Evolutionary conservation across 2,888 invertebrate genomes (phyloP).

Genomic region (Nomada hirtipes): DNA sequence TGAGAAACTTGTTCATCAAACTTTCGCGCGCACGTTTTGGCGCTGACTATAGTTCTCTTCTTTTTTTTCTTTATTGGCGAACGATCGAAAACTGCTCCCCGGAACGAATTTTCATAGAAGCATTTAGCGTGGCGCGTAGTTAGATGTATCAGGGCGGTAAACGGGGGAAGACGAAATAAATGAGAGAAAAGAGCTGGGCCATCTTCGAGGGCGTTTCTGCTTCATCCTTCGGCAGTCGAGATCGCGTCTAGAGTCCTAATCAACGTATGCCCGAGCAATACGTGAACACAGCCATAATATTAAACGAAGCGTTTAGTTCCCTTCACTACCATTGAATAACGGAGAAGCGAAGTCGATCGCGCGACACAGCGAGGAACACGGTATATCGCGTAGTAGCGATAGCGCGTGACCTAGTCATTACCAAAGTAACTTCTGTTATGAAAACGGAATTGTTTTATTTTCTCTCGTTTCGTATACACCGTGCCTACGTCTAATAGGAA

Average conservation of each 20-base stretch:
- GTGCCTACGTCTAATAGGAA: slow-evolving; percentile 43
- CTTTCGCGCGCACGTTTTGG: too few species aligned
- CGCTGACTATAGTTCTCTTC: too few species aligned
- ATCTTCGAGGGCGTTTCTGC: slow-evolving; percentile 30
- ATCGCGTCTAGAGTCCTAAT: slow-evolving; percentile 37
- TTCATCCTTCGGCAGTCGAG: slow-evolving; percentile 37
- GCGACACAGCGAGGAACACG: slow-evolving; percentile 43
- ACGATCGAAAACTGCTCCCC: neutral
- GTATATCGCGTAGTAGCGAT: slow-evolving; percentile 72
- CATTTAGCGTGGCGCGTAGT: neutral
- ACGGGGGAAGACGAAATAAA: slow-evolving; percentile 17
- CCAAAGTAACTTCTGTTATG: slow-evolving; percentile 81
- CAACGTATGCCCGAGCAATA: slow-evolving; percentile 28
- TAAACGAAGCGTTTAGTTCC: slow-evolving; percentile 52
- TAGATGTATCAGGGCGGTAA: neutral
- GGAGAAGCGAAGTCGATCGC: slow-evolving; percentile 44
- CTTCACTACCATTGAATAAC: slow-evolving; percentile 36
- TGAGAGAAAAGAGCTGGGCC: slow-evolving; percentile 21
- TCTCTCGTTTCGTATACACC: slow-evolving; percentile 58
- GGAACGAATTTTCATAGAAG: neutral
- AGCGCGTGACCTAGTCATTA: slow-evolving; percentile 83
- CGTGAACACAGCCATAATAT: slow-evolving; percentile 61
- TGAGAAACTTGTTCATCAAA: too few species aligned
- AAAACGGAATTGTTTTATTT: slow-evolving; percentile 59
- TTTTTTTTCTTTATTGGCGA: neutral